phyloP scores from a whole-genome alignment of 2,113 vertebrate genomes.

The Oceanodroma tethys region DNA sequence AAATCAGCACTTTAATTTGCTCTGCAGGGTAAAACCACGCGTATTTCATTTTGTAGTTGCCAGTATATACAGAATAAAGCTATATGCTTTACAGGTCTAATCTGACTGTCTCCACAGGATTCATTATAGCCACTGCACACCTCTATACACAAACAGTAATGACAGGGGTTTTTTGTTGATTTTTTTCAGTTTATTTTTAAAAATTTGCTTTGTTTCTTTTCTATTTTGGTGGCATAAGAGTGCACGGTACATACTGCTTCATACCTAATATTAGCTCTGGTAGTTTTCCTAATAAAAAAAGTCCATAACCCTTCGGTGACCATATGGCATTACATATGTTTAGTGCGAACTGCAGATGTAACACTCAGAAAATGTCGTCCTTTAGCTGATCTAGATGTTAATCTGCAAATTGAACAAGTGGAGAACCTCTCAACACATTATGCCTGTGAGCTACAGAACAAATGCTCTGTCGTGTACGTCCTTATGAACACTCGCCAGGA shows the following conservation, averaged over 20 bases:
- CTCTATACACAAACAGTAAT: not conserved
- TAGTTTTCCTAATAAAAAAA: not conserved
- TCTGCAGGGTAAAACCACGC: not conserved
- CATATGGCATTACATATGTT: conserved; percentile 30
- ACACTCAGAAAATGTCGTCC: not conserved
- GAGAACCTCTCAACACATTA: not conserved
- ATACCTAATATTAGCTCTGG: not conserved
- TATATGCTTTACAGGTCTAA: not conserved
- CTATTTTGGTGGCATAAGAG: not conserved
- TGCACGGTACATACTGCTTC: not conserved
- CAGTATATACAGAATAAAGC: not conserved
- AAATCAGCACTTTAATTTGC: not conserved
- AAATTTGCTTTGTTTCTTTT: not conserved
- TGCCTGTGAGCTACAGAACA: not conserved
- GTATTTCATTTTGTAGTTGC: not conserved
- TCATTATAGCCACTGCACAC: not conserved
- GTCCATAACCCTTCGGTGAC: not conserved
- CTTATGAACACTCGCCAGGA: not conserved
- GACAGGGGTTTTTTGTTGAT: fast-evolving
- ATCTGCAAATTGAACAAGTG: not conserved
- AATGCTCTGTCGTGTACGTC: not conserved
- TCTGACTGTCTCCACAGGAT: not conserved
- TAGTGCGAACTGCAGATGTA: not conserved
- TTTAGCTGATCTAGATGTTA: not conserved
- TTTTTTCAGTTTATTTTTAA: not conserved